These are phyloP conservation scores for Nebria brevicollis DNA, from an alignment of 2,888 invertebrate genomes.

Conservation along the genomic window DNA sequence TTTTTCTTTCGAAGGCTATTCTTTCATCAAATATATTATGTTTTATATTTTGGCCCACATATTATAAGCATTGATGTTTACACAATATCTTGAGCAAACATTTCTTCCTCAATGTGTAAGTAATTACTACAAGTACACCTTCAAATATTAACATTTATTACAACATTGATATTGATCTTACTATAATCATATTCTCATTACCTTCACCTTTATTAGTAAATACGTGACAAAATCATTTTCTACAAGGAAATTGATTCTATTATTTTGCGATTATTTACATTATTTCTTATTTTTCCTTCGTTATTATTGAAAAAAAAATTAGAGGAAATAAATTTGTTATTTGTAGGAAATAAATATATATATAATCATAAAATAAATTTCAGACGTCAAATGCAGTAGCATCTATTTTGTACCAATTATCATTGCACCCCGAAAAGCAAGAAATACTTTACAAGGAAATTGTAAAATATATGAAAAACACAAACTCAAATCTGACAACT, in stretches of 20 bases:
- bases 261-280: no score
- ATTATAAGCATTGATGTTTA: neutral
- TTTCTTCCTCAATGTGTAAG: neutral
- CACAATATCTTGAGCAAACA: neutral
- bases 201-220: no score
- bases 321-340: slow-evolving; percentile 6
- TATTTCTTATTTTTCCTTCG: no score
- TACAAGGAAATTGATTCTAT: no score
- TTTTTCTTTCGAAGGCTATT: neutral
- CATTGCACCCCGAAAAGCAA: slow-evolving; percentile 73
- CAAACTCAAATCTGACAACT: slow-evolving; percentile 64
- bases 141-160: slow-evolving; percentile 7
- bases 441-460: slow-evolving; percentile 71
- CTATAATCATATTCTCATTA: neutral
- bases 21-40: neutral
- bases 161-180: slow-evolving; percentile 7
- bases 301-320: no score
- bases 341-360: slow-evolving; percentile 2
- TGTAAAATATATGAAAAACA: slow-evolving; percentile 62
- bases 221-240: no score
- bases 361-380: slow-evolving; percentile 46
- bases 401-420: slow-evolving; percentile 77
- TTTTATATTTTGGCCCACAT: neutral
- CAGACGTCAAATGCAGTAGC: slow-evolving; percentile 83
- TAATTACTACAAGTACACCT: neutral